phyloP scores from a whole-genome alignment of 2,797 vertebrate species.

The Alectoris magna region DNA sequence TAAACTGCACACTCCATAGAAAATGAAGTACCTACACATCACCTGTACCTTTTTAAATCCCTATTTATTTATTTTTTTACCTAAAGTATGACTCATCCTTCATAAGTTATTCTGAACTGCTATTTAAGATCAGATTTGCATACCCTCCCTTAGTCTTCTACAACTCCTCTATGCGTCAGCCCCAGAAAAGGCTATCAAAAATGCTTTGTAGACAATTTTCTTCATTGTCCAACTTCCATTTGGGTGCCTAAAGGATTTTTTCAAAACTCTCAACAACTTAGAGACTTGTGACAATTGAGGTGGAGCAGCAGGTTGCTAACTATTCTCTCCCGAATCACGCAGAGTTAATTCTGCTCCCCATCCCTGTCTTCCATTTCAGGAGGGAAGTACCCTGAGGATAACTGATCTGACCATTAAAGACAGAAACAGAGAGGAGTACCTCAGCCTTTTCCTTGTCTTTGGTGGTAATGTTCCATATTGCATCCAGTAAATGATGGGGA shows the following conservation, averaged over 20 bases:
- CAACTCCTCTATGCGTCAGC: background rate
- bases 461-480: background rate
- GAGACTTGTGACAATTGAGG: background rate
- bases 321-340: background rate
- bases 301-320: background rate
- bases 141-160: background rate
- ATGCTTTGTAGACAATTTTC: background rate
- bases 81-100: background rate
- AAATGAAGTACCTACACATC: background rate
- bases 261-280: conserved; percentile 2
- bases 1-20: background rate
- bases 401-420: background rate
- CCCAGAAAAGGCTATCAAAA: background rate
- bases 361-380: background rate
- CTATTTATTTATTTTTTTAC: background rate
- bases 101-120: background rate
- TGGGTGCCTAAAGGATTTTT: background rate
- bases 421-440: background rate
- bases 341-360: background rate
- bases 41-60: background rate
- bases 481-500: background rate
- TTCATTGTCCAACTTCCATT: background rate
- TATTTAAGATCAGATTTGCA: background rate
- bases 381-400: background rate
- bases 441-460: background rate